Evolutionary conservation across 2,888 invertebrate genomes (phyloP), one percentile per base, ranked within the genome.

Genomic region (Lithophane socia): DNA sequence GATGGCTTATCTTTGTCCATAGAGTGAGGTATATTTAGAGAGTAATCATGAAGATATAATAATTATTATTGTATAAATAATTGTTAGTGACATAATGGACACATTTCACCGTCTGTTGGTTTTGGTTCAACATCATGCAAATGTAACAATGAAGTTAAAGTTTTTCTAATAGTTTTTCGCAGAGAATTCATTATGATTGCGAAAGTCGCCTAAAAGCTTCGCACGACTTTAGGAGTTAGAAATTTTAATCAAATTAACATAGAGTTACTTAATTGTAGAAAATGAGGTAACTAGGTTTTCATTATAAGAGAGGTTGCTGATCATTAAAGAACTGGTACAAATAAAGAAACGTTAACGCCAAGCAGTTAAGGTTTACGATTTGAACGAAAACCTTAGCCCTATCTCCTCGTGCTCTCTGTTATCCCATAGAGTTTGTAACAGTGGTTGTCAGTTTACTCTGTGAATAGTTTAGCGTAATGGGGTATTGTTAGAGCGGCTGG

Each of bases 401-500:
- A 69, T 80, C 54, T 64, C 13, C 8, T 52, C 37, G 61, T 65
- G 37, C 64, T 74, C 61, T 63, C 73, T 71, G 65, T 74, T 77
- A 86, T 81, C 73, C 73, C 73, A 64, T 76, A 12, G 69, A 80
- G 73, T 80, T 77, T 77, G 77, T 83, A 83, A 80, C 82, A 75
- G 82, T 76, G 68, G 79, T 83, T 86, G 81, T 86, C 80, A 85
- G 85, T 71, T 88, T 86, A 87, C 84, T 85, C 88, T 83, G 86
- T 91, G 88, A 89, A 89, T 88, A 90, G 87, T 88, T 88, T 82
- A 86, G 81, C 89, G 80, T 92, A 93, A 93, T 92, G 90, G 92
- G 80, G 90, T 87, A 93, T 93, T 93, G 93, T 92, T 90, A 88
- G 80, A 88, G 86, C 71, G 84, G 74, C 84, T 89, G 92, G 91